phyloP scores from a whole-genome alignment of 2,888 invertebrate species.

The Ischnura elegans region DNA sequence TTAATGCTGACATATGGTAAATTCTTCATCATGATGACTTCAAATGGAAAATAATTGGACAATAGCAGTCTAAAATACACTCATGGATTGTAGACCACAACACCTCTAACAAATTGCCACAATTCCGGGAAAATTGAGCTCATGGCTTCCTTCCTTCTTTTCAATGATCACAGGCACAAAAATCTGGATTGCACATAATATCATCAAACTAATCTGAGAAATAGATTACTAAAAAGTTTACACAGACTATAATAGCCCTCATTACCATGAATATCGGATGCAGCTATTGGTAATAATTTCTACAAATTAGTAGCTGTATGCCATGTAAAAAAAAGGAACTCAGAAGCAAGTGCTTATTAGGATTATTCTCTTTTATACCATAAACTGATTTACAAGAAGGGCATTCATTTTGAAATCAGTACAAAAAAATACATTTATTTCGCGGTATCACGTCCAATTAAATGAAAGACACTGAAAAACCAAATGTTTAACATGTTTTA shows the following conservation, averaged over 20 bases:
- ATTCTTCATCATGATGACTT: not conserved
- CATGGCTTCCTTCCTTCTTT: not conserved
- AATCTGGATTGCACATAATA: not conserved
- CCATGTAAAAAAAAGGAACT: not conserved
- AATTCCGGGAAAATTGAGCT: not conserved
- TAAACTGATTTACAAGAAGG: too few species aligned
- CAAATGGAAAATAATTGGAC: not conserved
- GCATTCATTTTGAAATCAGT: too few species aligned
- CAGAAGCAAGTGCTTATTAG: not conserved
- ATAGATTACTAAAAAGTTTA: not conserved
- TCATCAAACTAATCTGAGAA: not conserved
- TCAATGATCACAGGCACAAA: not conserved
- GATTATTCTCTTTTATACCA: too few species aligned
- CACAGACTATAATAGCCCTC: not conserved
- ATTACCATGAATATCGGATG: not conserved
- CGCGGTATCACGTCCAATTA: too few species aligned
- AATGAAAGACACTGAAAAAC: too few species aligned
- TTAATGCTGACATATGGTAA: not conserved
- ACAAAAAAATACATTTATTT: too few species aligned
- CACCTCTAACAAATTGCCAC: not conserved
- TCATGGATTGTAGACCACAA: not conserved
- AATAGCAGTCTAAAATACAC: not conserved
- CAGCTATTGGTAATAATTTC: not conserved
- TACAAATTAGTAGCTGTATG: not conserved
- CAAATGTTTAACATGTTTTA: too few species aligned